Evolutionary conservation across 2,797 vertebrate species (phyloP).

Genomic region (Eurystomus glaucurus): DNA sequence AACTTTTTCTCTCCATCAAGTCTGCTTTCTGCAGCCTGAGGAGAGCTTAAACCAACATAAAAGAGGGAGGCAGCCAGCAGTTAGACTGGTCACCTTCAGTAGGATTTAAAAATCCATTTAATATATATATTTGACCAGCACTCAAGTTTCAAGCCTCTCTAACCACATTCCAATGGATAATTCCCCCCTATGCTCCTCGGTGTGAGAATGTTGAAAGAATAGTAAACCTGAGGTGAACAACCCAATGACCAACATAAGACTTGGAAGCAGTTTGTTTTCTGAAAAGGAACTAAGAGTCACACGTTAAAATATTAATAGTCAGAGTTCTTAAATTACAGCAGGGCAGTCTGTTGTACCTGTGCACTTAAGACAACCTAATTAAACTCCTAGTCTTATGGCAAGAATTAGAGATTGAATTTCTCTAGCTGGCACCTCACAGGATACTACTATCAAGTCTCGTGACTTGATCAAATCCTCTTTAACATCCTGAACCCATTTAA

Average conservation of each 20-base stretch:
- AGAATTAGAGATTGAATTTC: neutral
- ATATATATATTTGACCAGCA: neutral
- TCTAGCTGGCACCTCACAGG: neutral
- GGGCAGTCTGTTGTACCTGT: neutral
- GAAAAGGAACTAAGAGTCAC: neutral
- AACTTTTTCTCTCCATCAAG: neutral
- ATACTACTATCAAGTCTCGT: neutral
- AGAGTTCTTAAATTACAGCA: slow-evolving; percentile 18
- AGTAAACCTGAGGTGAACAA: neutral
- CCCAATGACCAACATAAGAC: accelerated
- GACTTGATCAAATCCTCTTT: neutral
- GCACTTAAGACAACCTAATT: neutral
- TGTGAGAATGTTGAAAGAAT: neutral
- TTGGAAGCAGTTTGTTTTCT: neutral
- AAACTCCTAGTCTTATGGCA: neutral
- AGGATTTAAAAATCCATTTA: neutral
- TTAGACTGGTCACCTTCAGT: neutral
- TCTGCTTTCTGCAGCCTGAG: neutral
- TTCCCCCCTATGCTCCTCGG: neutral
- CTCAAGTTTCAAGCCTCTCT: neutral
- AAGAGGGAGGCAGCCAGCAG: neutral
- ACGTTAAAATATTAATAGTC: neutral
- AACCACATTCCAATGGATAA: neutral
- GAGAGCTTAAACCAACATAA: neutral
- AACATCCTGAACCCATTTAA: neutral